Conservation (phyloP, 2,888 invertebrate species). For the Eubasilissa splendida region DNA sequence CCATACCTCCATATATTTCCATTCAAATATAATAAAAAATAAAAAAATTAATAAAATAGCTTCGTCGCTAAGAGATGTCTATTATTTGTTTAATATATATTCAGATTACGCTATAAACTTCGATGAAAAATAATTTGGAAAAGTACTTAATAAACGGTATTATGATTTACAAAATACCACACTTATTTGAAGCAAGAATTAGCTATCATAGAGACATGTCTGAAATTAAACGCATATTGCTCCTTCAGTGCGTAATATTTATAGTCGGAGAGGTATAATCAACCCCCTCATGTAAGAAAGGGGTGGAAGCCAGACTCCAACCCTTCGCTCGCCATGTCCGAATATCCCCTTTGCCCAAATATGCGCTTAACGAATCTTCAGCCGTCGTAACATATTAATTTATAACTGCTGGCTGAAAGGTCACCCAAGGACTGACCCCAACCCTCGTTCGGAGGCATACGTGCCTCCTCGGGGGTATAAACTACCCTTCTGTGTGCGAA, state of each 20-base stretch:
- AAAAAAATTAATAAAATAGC: too few relatives aligned
- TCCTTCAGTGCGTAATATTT: conserved; percentile 36
- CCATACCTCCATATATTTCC: too few relatives aligned
- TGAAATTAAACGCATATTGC: conserved; percentile 24
- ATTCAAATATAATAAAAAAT: too few relatives aligned
- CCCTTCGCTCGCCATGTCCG: conserved; percentile 23
- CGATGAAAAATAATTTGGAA: too few relatives aligned
- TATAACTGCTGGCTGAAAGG: conserved; percentile 57
- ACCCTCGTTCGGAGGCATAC: conserved; percentile 54
- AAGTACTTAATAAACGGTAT: too few relatives aligned
- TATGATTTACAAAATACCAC: too few relatives aligned
- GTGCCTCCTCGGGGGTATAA: conserved; percentile 52
- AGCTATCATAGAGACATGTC: background rate
- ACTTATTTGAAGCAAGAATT: too few relatives aligned
- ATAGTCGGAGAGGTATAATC: conserved; percentile 26
- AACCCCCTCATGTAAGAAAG: conserved; percentile 31
- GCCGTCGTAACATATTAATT: conserved; percentile 57
- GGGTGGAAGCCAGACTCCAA: conserved; percentile 16
- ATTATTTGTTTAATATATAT: too few relatives aligned
- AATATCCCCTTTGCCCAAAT: conserved; percentile 43
- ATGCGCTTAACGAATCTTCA: conserved; percentile 57
- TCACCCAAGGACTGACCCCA: conserved; percentile 56
- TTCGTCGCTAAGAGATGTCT: too few relatives aligned
- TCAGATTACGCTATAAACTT: too few relatives aligned
- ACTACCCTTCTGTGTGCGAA: conserved; percentile 44